Evolutionary conservation across 2,888 invertebrate genomes (phyloP), one percentile per base, ranked within the genome.

Genomic region (Drosophila diplacantha): DNA sequence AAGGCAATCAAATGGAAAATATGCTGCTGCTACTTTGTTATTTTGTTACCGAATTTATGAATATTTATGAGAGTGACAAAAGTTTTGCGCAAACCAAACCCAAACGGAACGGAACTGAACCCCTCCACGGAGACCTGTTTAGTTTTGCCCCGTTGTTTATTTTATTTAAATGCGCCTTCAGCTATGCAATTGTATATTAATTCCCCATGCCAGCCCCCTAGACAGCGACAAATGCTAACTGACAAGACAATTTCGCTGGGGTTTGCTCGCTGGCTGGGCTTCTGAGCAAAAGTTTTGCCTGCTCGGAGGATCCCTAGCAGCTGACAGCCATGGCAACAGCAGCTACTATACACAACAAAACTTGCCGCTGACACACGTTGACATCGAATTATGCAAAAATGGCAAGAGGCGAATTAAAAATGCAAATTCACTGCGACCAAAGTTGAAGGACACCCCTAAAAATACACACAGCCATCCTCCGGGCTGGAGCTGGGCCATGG

Each of bases 121-220:
- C 44, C 44, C 44, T 31, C 29, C 29, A 9, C 31, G 20, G 58
- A 55, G 47, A 52, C 52, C 47, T 64, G 64, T 54, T 64, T 66
- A 46, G 65, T 46, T 64, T 64, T 44, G 54, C 26, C 44, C 44
- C 44, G 62, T 55, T 73, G 69, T 68, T 78, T 78, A 74, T 81
- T 81, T 81, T 81, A 83, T 83, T 81, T 81, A 79, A 83, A 81
- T 81, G 75, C 72, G 83, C 82, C 81, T 75, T 72, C 69, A 75
- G 81, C 80, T 73, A 72, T 81, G 81, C 81, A 81, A 83, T 81
- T 78, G 83, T 83, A 79, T 81, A 81, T 81, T 83, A 81, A 81
- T 83, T 78, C 63, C 74, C 61, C 74, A 72, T 74, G 29, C 37
- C 26, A 26, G n/a, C 9, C 29, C 41, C 49, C 49, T 41, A 65